Evolutionary conservation across 2,113 vertebrate genomes (phyloP).

Genomic region (Panurus biarmicus): DNA sequence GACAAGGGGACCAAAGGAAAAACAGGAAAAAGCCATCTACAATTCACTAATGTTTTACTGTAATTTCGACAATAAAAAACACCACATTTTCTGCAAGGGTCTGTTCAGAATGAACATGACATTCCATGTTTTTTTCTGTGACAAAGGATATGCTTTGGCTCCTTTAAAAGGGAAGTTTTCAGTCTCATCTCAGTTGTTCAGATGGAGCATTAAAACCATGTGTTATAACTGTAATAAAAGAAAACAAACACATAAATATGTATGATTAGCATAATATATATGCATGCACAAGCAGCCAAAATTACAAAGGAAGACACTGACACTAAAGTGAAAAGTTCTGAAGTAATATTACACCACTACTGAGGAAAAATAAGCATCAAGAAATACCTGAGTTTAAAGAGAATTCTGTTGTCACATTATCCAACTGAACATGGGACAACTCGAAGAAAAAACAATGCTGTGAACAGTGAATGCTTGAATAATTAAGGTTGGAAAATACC

Average conservation of each 20-base stretch:
- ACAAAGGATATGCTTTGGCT: slow-evolving; percentile 99
- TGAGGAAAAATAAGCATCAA: neutral
- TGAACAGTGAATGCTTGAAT: neutral
- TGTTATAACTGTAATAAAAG: neutral
- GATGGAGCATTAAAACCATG: neutral
- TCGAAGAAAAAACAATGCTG: neutral
- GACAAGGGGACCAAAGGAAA: neutral
- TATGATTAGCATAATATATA: neutral
- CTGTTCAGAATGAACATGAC: neutral
- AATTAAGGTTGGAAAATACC: neutral
- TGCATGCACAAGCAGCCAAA: neutral
- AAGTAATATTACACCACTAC: no score
- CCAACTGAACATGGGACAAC: neutral
- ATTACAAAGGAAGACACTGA: neutral
- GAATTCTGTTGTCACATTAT: neutral
- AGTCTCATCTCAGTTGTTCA: slow-evolving; percentile 78
- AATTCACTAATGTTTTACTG: slow-evolving; percentile 1
- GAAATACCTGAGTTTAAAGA: neutral
- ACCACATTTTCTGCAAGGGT: neutral
- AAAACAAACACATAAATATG: neutral
- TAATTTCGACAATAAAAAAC: neutral
- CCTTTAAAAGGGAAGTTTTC: slow-evolving; percentile 89
- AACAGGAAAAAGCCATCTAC: neutral
- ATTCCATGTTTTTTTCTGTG: neutral
- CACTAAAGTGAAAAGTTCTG: neutral